phyloP scores from a whole-genome alignment of 2,888 invertebrate genomes.

The Podotricha telesiphe region DNA sequence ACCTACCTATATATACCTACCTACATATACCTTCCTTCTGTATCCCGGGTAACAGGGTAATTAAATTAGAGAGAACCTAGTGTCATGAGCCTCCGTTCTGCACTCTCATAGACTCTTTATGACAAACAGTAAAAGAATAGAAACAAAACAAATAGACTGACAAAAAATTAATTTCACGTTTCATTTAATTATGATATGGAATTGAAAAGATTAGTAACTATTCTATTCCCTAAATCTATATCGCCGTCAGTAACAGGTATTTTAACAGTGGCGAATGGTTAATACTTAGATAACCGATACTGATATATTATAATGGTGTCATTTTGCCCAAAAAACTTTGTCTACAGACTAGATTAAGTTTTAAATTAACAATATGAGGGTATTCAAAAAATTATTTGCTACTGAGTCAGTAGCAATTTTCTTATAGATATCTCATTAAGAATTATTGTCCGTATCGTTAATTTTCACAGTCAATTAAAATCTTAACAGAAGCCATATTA shows the following conservation, averaged over 20 bases:
- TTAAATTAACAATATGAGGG: conserved; percentile 25
- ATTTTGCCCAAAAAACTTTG: conserved; percentile 41
- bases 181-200: conserved; percentile 14
- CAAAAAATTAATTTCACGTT: conserved; percentile 15
- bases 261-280: conserved; percentile 36
- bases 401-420: conserved; percentile 30
- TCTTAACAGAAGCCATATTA: too few species aligned
- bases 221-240: conserved; percentile 11
- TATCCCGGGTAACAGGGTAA: too few species aligned
- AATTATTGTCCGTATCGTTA: conserved; percentile 11
- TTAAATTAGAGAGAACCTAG: too few species aligned
- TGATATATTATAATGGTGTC: conserved; percentile 33
- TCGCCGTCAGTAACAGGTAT: conserved; percentile 25
- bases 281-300: conserved; percentile 36
- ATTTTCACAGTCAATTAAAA: too few species aligned
- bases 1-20: background rate
- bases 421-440: conserved; percentile 11
- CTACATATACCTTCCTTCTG: background rate
- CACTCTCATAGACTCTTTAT: too few species aligned
- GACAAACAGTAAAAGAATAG: too few species aligned
- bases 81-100: too few species aligned
- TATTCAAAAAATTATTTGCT: conserved; percentile 31
- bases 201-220: conserved; percentile 6
- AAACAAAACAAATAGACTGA: too few species aligned
- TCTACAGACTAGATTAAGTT: conserved; percentile 37